Conservation (phyloP, 2,888 invertebrate genomes). For the Agriopis leucophaearia region DNA sequence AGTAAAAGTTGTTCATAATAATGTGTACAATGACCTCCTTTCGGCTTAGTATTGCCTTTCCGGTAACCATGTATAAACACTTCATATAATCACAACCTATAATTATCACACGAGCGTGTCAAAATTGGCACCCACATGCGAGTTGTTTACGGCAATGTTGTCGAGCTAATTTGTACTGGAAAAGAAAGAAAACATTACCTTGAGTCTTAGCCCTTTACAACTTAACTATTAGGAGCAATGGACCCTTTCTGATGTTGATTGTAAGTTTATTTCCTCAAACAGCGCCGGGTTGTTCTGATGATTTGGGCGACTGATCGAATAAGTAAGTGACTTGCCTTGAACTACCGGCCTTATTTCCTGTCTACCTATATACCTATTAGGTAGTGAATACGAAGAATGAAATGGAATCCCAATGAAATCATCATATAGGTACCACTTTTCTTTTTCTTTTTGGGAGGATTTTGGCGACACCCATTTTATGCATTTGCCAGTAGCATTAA, state of each 20-base stretch:
- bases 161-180: slow-evolving; percentile 11
- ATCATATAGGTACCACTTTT: too few relatives aligned
- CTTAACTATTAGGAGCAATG: slow-evolving; percentile 14
- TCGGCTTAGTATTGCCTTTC: too few relatives aligned
- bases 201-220: slow-evolving; percentile 1
- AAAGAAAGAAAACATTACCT: slow-evolving; percentile 3
- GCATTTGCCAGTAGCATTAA: too few relatives aligned
- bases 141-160: slow-evolving; percentile 12
- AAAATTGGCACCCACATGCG: slow-evolving; percentile 9
- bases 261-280: not conserved
- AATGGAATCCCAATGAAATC: not conserved
- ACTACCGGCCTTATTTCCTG: slow-evolving; percentile 3
- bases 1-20: too few relatives aligned
- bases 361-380: not conserved
- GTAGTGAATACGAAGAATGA: not conserved
- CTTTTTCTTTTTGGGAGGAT: too few relatives aligned
- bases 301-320: not conserved
- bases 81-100: not conserved
- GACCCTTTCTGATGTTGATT: not conserved
- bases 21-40: too few relatives aligned
- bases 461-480: too few relatives aligned
- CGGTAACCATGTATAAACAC: not conserved
- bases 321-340: not conserved
- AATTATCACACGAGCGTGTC: slow-evolving; percentile 3
- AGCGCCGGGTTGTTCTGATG: not conserved